Evolutionary conservation across 2,797 vertebrate species (phyloP), one percentile per base, ranked within the genome.

Genomic region (Chloroceryle inda): DNA sequence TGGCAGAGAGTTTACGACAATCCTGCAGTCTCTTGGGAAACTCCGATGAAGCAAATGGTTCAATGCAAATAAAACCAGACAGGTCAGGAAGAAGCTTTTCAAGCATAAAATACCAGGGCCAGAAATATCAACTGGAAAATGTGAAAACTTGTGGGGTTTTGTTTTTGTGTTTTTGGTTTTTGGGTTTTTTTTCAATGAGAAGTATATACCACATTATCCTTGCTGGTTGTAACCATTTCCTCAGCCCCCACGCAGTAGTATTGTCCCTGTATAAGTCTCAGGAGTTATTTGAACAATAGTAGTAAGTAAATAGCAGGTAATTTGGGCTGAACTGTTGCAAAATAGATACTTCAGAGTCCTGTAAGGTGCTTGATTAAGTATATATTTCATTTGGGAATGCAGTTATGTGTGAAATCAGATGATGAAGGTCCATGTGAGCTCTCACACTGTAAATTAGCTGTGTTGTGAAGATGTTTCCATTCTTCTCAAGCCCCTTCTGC

Each of bases 71-170:
- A 82, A 90, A 92, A 91, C 6, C 71, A 67, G 61, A 27, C 87
- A 78, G 42, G 42, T 50, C 83, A 82, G 80, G 77, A 66, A 42
- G 83, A 29, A 88, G 59, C 27, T 87, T 87, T 79, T 79, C 74
- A 76, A 86, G 89, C 69, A 27, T 38, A 85, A 81, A 27, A 71
- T 82, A 53, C 52, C 71, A 89, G 55, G 23, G n/a, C 55, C 77
- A 87, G 69, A 87, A 97, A 90, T 87, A 94, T 5, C 79, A 40
- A 4, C 76, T 14, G 40, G 18, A 79, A 92, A 95, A 81, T 13
- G 49, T 53, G 6, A 26, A 49, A 8, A 33, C 17, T 22, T 52
- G 21, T 47, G 45, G 45, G 45, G 20, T 47, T 47, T 47, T 17
- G 21, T 11, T 63, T 58, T 52, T 61, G 45, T 37, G 37, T 9